Base-by-base conservation (phyloP, 2,888 invertebrate genomes). In the Heliconius erato region DNA sequence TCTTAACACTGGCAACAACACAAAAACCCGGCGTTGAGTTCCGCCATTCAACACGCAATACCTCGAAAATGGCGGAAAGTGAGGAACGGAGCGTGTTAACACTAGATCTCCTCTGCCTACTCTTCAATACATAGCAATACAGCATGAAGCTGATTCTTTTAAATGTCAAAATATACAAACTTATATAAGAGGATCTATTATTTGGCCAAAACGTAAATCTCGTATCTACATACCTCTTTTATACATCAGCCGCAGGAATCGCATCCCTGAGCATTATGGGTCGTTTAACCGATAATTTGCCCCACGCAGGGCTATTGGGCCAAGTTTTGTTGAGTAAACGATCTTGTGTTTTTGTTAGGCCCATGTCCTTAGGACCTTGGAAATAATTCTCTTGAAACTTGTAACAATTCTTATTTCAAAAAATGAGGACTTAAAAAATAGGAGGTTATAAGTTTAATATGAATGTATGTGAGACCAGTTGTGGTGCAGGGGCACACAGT, bases 281-380 rank as follows among this genome's bases (percentile, higher is more conserved):
- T 3, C 44, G 71, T 72, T 72, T 26, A 44, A 40, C 71, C n/a
- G 44, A 72, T 72, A 26, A 49, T 72, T 72, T 72, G 26, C 72
- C 19, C 19, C 72, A 67, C 72, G 14, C 72, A 72, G 44, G 3
- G 16, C 72, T 26, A 72, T 44, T 44, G 44, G n/a, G 72, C 26
- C 40, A 26, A 44, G 26, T 44, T 72, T 72, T 72, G 71, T 14
- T 71, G 72, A 49, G 72, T 49, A 72, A 72, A 72, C 44, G 72
- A 6, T 26, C 44, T 72, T 26, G 44, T 71, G 44, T 72, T 72
- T 72, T 26, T 49, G 12, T 72, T 12, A 49, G 26, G 26, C 26
- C 19, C 71, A 0, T 1, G 6, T 44, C 44, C 71, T 71, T 44
- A 16, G 0, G 26, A 71, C 5, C 16, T 26, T 71, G 71, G 14